Evolutionary conservation across 2,113 vertebrate species (phyloP).

Genomic region (Oryzias curvinotus): DNA sequence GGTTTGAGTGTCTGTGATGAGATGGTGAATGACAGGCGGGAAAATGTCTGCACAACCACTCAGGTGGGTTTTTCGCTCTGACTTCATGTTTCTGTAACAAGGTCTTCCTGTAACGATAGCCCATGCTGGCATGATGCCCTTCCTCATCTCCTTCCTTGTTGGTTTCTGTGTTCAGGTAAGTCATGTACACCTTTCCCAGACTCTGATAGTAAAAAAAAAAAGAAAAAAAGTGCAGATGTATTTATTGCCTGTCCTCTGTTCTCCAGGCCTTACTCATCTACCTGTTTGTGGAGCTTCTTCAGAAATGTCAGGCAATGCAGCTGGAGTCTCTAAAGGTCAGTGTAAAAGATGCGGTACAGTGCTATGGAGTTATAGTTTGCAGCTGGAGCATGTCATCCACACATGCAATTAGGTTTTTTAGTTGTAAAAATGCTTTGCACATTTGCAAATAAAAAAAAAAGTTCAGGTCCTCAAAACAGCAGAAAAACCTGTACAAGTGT

Average conservation of each 20-base stretch:
- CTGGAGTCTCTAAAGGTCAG: slow-evolving; percentile 70
- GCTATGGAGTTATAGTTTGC: background rate
- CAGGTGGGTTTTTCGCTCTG: slow-evolving; percentile 9
- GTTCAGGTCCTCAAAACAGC: too few species aligned
- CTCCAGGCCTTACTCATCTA: slow-evolving; percentile 72
- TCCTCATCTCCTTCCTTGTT: slow-evolving; percentile 72
- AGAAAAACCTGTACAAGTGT: too few species aligned
- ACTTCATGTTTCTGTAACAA: slow-evolving; percentile 17
- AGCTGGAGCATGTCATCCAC: too few species aligned
- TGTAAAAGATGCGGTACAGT: background rate
- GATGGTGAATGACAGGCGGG: background rate
- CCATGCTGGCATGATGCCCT: slow-evolving; percentile 70
- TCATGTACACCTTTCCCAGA: background rate
- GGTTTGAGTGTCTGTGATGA: slow-evolving; percentile 19
- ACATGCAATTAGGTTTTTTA: too few species aligned
- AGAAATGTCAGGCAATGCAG: slow-evolving; percentile 71
- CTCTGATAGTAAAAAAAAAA: background rate
- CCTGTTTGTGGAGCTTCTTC: slow-evolving; percentile 78
- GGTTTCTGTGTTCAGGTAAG: slow-evolving; percentile 75
- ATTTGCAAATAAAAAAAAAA: too few species aligned
- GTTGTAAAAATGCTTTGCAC: too few species aligned
- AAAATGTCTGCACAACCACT: background rate
- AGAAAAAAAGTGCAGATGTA: background rate
- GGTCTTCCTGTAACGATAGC: slow-evolving; percentile 73
- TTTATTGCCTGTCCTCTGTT: background rate